Evolutionary conservation across 1,140 invertebrate species (phyloP).

Genomic region (Phenacoccus solenopsis): DNA sequence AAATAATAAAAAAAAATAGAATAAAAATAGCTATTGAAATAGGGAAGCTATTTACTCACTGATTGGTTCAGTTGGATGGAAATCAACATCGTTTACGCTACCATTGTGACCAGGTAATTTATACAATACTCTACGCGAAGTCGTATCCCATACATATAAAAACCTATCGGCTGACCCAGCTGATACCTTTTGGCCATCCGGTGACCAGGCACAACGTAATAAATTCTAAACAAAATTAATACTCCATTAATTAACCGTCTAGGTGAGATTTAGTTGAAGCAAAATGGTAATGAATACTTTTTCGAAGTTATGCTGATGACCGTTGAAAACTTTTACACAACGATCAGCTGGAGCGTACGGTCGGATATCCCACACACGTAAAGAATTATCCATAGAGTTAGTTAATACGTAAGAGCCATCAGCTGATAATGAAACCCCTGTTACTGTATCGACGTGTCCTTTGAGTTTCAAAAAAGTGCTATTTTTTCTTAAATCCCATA

Average conservation of each 20-base stretch:
- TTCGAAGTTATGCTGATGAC: conserved; percentile 97
- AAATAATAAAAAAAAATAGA: not conserved
- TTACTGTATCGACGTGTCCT: conserved; percentile 87
- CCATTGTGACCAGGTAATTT: conserved; percentile 97
- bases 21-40: not conserved
- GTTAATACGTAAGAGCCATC: conserved; percentile 91
- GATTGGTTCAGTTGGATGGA: conserved; percentile 91
- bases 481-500: conserved; percentile 94
- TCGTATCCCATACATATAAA: conserved; percentile 96
- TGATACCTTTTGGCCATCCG: conserved; percentile 69
- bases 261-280: not conserved
- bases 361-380: conserved; percentile 67
- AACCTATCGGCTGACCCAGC: conserved; percentile 90
- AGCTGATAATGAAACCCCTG: conserved; percentile 78
- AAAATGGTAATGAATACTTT: too few species aligned
- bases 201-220: conserved; percentile 76
- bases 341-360: conserved; percentile 76
- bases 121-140: conserved; percentile 78
- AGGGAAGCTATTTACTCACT: conserved; percentile 37
- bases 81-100: conserved; percentile 91
- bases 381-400: conserved; percentile 93
- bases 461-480: conserved; percentile 71
- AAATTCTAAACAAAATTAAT: conserved; percentile 45
- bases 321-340: conserved; percentile 83
- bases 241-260: not conserved